Conservation (phyloP, 2,797 vertebrate genomes). For the Morelia viridis region DNA sequence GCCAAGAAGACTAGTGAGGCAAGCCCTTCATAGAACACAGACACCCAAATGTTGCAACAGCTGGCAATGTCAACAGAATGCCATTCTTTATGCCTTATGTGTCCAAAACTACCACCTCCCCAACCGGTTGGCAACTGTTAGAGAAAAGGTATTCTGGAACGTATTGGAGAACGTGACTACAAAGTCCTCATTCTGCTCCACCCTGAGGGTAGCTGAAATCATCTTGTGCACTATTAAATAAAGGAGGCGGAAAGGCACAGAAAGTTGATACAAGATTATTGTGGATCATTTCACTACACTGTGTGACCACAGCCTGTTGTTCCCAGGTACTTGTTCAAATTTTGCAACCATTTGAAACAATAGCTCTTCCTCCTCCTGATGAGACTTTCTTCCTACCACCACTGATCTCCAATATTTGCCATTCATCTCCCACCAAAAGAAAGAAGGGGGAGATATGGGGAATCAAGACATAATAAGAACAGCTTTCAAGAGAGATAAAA, state of each 20-base stretch:
- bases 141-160: conserved; percentile 7
- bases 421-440: background rate
- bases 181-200: background rate
- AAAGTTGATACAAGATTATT: conserved; percentile 44
- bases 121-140: background rate
- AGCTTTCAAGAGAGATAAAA: background rate
- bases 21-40: conserved; percentile 31
- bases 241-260: conserved; percentile 30
- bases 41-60: conserved; percentile 40
- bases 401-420: conserved; percentile 14
- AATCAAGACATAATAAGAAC: background rate
- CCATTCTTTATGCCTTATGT: background rate
- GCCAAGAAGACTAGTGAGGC: background rate
- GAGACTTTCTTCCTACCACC: conserved; percentile 19
- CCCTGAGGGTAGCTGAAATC: background rate
- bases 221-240: background rate
- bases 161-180: background rate
- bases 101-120: background rate
- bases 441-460: background rate
- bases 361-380: background rate
- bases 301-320: conserved; percentile 4
- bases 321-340: conserved; percentile 51
- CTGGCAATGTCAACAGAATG: conserved; percentile 13
- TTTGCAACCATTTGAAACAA: background rate
- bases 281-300: conserved; percentile 37